phyloP scores from a whole-genome alignment of 2,113 vertebrate species.

The Sprattus sprattus region DNA sequence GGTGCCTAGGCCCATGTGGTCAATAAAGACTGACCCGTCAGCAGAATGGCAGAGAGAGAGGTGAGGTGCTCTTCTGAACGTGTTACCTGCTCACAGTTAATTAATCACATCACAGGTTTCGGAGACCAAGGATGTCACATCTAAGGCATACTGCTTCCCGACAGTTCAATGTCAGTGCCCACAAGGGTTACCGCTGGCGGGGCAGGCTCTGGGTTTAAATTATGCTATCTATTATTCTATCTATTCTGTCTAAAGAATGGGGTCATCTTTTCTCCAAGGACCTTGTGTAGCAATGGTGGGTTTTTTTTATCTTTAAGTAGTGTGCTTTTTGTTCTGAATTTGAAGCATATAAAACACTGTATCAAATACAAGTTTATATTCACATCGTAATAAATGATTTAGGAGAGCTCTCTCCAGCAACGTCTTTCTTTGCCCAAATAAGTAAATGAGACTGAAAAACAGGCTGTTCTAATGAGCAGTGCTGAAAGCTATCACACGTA shows the following conservation, averaged over 20 bases:
- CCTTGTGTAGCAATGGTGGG: neutral
- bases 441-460: neutral
- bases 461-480: neutral
- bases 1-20: neutral
- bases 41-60: constrained; percentile 10
- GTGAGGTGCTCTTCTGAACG: constrained; percentile 10
- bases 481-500: neutral
- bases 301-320: neutral
- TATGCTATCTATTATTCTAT: neutral
- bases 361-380: neutral
- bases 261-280: neutral
- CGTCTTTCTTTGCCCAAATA: neutral
- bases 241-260: neutral
- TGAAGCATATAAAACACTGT: neutral
- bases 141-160: constrained; percentile 1
- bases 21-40: neutral
- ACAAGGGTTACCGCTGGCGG: neutral
- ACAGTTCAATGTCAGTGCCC: constrained; percentile 7
- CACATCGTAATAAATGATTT: neutral
- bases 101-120: neutral
- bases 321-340: neutral
- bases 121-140: constrained; percentile 10
- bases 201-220: neutral
- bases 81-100: neutral
- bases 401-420: neutral